Conservation (phyloP, 2,797 vertebrate genomes). For the Acanthurus leucopareius region DNA sequence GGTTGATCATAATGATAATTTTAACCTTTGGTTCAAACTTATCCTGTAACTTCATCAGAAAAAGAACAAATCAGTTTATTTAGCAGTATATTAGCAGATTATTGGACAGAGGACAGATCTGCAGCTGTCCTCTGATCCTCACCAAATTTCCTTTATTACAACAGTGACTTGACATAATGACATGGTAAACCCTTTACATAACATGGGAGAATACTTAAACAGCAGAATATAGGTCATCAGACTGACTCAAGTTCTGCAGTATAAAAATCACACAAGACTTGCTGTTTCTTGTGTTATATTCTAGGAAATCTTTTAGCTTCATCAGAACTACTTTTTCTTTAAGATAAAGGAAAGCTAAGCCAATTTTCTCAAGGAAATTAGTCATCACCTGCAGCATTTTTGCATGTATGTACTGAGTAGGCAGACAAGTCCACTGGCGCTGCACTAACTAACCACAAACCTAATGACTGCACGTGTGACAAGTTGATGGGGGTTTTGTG, state of each 20-base stretch:
- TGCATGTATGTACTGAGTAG: constrained; percentile 20
- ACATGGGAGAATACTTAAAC: constrained; percentile 24
- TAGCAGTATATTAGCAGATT: background rate
- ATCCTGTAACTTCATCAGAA: background rate
- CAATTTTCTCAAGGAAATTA: constrained; percentile 59
- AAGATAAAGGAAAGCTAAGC: too few relatives aligned
- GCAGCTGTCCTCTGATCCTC: background rate
- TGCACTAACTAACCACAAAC: constrained; percentile 50
- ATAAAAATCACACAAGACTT: background rate
- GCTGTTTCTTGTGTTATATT: constrained; percentile 39
- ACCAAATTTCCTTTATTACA: constrained; percentile 28
- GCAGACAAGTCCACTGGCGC: constrained; percentile 30
- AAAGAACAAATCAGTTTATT: background rate
- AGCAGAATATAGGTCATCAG: constrained; percentile 41
- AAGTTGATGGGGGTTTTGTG: constrained; percentile 25
- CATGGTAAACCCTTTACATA: constrained; percentile 34
- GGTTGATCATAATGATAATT: background rate
- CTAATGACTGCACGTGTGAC: constrained; percentile 53
- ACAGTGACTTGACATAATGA: background rate
- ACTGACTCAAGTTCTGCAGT: background rate
- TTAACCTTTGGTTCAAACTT: background rate
- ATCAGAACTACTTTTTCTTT: constrained; percentile 31
- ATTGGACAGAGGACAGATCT: background rate
- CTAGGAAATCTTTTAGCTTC: constrained; percentile 62
- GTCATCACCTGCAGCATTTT: constrained; percentile 46